Conservation (phyloP, 2,888 invertebrate species). For the Ferrisia virgata region DNA sequence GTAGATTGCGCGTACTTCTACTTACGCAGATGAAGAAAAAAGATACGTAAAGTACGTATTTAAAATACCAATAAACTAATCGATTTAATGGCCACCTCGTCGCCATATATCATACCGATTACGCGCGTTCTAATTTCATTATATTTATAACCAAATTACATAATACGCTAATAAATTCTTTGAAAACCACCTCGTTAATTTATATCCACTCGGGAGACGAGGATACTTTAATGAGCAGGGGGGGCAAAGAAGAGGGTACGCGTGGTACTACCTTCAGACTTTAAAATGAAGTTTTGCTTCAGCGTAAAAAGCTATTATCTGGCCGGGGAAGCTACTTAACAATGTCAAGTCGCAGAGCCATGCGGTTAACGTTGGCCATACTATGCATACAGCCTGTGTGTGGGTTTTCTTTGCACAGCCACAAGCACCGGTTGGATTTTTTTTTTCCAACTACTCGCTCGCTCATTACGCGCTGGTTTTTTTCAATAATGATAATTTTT, state of each 20-base stretch:
- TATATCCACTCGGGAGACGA: background rate
- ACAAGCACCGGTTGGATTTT: background rate
- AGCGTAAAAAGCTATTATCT: constrained; percentile 10
- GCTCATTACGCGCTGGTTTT: background rate
- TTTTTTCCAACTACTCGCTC: background rate
- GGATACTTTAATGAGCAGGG: background rate
- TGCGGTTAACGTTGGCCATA: background rate
- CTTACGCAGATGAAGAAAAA: too few species aligned
- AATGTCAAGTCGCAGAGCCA: background rate
- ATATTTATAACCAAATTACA: background rate
- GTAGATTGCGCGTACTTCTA: too few species aligned
- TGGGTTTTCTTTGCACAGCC: background rate
- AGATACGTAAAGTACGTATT: too few species aligned
- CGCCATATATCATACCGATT: constrained; percentile 1
- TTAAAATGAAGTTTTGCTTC: background rate
- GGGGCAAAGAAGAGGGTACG: background rate
- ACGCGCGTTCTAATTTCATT: background rate
- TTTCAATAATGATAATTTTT: background rate
- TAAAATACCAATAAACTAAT: background rate
- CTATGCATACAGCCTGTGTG: too few species aligned
- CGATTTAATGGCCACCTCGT: background rate
- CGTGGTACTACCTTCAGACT: background rate
- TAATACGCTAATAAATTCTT: background rate
- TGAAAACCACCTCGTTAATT: background rate
- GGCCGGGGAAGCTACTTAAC: constrained; percentile 12